phyloP scores from a whole-genome alignment of 2,113 vertebrate genomes.

The Tricholaema leucomelas region DNA sequence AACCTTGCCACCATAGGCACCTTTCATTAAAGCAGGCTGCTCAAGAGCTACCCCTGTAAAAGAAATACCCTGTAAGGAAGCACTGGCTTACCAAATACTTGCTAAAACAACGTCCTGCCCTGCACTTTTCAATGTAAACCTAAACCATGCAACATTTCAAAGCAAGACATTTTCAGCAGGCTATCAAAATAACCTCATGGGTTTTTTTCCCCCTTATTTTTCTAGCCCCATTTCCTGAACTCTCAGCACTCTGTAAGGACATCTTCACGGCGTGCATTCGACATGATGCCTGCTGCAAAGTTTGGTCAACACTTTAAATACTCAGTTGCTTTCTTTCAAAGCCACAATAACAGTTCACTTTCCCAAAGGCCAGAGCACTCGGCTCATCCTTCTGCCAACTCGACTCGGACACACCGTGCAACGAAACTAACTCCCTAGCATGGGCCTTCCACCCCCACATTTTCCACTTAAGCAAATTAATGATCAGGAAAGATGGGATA shows the following conservation, averaged over 20 bases:
- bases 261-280: not conserved
- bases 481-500: constrained; percentile 54
- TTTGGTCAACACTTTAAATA: constrained; percentile 61
- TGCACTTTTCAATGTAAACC: constrained; percentile 41
- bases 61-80: not conserved
- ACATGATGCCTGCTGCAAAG: constrained; percentile 17
- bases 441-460: constrained; percentile 36
- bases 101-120: constrained; percentile 29
- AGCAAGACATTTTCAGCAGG: constrained; percentile 15
- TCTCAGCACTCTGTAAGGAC: constrained; percentile 34
- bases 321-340: constrained; percentile 30
- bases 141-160: constrained; percentile 19
- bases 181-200: constrained; percentile 4
- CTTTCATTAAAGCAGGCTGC: no score
- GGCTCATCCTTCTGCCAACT: constrained; percentile 20
- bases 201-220: not conserved
- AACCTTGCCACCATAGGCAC: no score
- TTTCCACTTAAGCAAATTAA: constrained; percentile 67
- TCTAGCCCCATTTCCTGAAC: constrained; percentile 7
- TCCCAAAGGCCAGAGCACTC: constrained; percentile 26
- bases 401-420: not conserved
- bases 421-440: constrained; percentile 14
- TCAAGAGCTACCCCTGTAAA: not conserved
- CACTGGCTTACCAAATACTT: not conserved
- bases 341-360: constrained; percentile 54